phyloP scores from a whole-genome alignment of 2,113 vertebrate genomes.

The Nibea coibor region DNA sequence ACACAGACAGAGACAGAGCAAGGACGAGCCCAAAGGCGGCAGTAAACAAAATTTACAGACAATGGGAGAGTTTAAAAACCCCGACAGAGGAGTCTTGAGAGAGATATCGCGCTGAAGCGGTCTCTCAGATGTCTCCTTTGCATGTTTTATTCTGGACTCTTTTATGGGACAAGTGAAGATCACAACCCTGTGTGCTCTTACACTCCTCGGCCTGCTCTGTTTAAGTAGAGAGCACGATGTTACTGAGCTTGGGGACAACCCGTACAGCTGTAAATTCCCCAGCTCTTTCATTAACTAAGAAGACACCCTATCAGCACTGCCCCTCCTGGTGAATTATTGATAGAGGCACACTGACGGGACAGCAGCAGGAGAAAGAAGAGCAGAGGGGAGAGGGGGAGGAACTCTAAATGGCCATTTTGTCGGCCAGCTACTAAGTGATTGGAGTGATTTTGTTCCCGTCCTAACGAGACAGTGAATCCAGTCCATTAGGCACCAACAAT shows the following conservation, averaged over 20 bases:
- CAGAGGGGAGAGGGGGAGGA: conserved; percentile 24
- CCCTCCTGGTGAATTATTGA: conserved; percentile 77
- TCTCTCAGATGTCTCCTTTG: conserved; percentile 15
- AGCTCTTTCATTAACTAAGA: conserved; percentile 76
- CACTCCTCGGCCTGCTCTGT: conserved; percentile 29
- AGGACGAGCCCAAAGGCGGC: neutral
- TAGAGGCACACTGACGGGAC: conserved; percentile 48
- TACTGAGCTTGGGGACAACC: conserved; percentile 8
- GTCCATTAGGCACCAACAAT: conserved; percentile 65
- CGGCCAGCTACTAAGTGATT: conserved; percentile 67
- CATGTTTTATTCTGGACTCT: conserved; percentile 45
- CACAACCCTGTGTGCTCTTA: conserved; percentile 21
- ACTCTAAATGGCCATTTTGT: conserved; percentile 66
- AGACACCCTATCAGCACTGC: conserved; percentile 65
- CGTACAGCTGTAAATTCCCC: conserved; percentile 67
- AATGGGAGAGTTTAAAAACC: neutral
- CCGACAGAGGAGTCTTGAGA: neutral
- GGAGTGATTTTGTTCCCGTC: conserved; percentile 57
- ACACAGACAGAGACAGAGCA: conserved; percentile 9
- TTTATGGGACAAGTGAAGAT: conserved; percentile 41
- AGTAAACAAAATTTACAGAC: conserved; percentile 14
- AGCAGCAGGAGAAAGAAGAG: conserved; percentile 27
- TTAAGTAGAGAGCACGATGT: conserved; percentile 53
- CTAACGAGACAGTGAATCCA: conserved; percentile 70
- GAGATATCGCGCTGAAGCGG: conserved; percentile 26